Base-by-base conservation (phyloP, 2,797 vertebrate species). In the Syngnathus rostellatus region DNA sequence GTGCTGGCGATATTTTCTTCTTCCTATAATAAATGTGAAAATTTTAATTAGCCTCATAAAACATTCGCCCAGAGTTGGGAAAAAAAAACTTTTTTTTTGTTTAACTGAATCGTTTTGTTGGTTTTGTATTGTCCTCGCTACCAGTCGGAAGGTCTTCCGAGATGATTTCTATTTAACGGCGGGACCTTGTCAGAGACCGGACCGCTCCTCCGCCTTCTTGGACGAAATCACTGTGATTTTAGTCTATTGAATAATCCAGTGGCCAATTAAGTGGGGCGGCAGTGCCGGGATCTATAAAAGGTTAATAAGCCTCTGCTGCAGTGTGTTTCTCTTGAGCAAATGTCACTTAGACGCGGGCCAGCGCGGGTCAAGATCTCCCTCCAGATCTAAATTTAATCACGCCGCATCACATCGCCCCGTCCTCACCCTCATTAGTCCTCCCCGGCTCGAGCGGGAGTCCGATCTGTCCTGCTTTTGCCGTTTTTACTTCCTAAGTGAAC, bases 371-470 rank as follows among this genome's bases (percentile, higher is more conserved):
- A 90, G 90, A 91, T 91, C 89, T 90, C 90, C 89, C 88, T 83
- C 87, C 89, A 89, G 90, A 92, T 92, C 89, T 90, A 92, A 91
- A 92, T 92, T 91, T 91, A 91, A 92, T 92, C 90, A 91, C 88
- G 90, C 78, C 75, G 83, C 86, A 85, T 86, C 63, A 84, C 76
- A 85, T 90, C 85, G 88, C 89, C 89, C 82, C 73, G 37, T 88
- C 83, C 81, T 89, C 87, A 89, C 90, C 90, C 91, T 92, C 91
- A 92, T 93, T 93, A 93, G 90, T 86, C 85, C 77, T 79, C 12
- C n/a, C 50, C 82, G 86, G 88, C 87, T 86, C 81, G 83, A 86
- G 87, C 84, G 75, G 71, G 78, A 87, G 85, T 88, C 72, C 72
- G 79, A 86, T 87, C 82, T 85, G 82, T 80, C 85, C 64, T 76